Evolutionary conservation across 2,888 invertebrate species (phyloP).

Genomic region (Drosophila formosana): DNA sequence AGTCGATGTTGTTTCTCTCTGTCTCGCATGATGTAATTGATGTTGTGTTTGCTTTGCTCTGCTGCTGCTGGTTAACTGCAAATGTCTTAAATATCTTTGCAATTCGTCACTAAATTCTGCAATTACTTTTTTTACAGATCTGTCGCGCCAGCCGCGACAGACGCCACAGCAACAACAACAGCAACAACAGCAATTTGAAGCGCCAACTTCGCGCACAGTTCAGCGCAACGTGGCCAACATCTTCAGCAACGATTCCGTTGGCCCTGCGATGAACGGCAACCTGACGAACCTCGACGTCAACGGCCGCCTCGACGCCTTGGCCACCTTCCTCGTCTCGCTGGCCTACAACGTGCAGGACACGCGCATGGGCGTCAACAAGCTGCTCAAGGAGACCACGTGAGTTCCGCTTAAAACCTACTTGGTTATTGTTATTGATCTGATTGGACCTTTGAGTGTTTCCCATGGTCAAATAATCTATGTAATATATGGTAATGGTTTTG

Average conservation of each 20-base stretch:
- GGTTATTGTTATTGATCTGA: neutral
- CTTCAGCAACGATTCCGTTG: constrained; percentile 9
- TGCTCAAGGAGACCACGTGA: constrained; percentile 76
- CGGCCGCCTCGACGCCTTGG: constrained; percentile 74
- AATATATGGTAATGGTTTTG: too few species aligned
- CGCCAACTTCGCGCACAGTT: neutral
- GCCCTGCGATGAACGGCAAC: constrained; percentile 9
- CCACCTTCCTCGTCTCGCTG: constrained; percentile 76
- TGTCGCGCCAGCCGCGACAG: constrained; percentile 55
- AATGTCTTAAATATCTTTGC: neutral
- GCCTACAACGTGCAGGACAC: constrained; percentile 59
- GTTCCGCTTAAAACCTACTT: neutral
- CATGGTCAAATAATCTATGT: neutral
- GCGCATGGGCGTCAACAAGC: constrained; percentile 55
- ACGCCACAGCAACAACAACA: constrained; percentile 16
- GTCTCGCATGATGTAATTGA: constrained; percentile 27
- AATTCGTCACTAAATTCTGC: neutral
- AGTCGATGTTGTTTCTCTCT: neutral
- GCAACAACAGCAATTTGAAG: neutral
- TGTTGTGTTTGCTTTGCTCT: constrained; percentile 22
- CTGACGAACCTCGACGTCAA: constrained; percentile 15
- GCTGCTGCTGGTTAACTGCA: constrained; percentile 1
- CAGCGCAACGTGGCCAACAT: constrained; percentile 8
- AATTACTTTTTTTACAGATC: constrained; percentile 25
- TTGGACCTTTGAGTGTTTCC: neutral